Base-by-base conservation (phyloP, 2,888 invertebrate species). In the Cenopis cana region DNA sequence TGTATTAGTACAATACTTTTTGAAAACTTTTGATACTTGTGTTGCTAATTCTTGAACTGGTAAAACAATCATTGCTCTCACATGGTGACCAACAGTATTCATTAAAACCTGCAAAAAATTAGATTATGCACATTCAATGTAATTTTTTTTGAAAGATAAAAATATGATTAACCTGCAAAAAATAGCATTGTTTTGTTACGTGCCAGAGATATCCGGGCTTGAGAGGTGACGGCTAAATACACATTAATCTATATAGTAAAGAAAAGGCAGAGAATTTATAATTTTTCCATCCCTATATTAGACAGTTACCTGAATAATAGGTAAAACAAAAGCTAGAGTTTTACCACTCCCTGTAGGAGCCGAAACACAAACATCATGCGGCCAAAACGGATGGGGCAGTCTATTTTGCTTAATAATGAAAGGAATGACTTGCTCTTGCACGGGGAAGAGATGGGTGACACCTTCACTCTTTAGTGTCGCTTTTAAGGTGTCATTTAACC, bases 281-380 rank as follows among this genome's bases (percentile, higher is more conserved):
- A n/a, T 6, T n/a, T 41, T 46, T 5, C 8, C 8, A n/a, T 17
- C 11, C 11, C 5, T 50, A 50, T 1, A 50, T 17, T 56, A 36
- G n/a, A 57, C 10, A 71, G 68, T 75, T 85, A 96, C 94, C 92
- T 98, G 97, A 49, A 99, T 92, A 59, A 99, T 95, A 9, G 99
- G 99, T 74, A 99, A 89, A 60, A 97, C 98, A 95, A 98, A 99
- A 3, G 98, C 96, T 71, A 99, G 89, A 0, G 99, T 99, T 94
- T 99, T 99, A 20, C 99, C 99, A 93, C 98, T 99, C 18, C 99
- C 99, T 1, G 99, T 99, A 0, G 99, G 99, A 18, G 99, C 98
- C 54, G 98, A 98, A 36, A 99, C 98, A 90, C 99, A 99, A 65
- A 99, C 94, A 87, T 99, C 99, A 77, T 96, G 95, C 0, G 98